Percentiles rank a stretch among this genome's conserved stretches.
These are phyloP conservation scores for Wasmannia auropunctata DNA, from an alignment of 1,140 invertebrate species.

Conservation along the genomic window DNA sequence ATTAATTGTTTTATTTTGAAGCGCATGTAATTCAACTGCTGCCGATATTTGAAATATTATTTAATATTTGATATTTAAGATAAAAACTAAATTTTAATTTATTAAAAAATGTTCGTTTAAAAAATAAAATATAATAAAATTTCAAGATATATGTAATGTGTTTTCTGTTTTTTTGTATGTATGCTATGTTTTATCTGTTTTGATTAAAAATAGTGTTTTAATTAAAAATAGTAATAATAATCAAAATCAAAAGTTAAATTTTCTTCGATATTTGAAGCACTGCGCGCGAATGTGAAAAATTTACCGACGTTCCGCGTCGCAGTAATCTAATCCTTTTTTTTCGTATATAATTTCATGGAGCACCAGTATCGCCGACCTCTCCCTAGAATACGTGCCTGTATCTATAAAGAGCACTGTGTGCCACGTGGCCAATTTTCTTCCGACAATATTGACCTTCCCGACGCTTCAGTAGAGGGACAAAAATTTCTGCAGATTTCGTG, in stretches of 20 bases:
- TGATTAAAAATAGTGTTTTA: background rate
- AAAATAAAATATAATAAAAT: background rate
- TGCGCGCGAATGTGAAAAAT: constrained; percentile 1
- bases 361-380: constrained; percentile 54
- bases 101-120: background rate
- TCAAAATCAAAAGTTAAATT: background rate
- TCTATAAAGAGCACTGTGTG: constrained; percentile 62
- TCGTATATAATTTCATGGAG: constrained; percentile 54
- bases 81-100: constrained; percentile 6
- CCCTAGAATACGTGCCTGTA: constrained; percentile 63
- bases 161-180: background rate
- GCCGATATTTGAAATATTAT: background rate
- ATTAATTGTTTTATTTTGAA: background rate
- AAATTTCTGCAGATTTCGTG: constrained; percentile 71
- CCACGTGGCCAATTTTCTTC: constrained; percentile 76
- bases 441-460: constrained; percentile 75
- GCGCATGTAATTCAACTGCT: too few relatives aligned
- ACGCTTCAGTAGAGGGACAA: constrained; percentile 56
- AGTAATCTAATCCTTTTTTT: constrained; percentile 39
- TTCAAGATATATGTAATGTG: background rate
- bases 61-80: background rate
- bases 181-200: background rate
- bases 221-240: background rate
- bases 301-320: background rate
- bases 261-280: background rate